Base-by-base conservation (phyloP, 2,797 vertebrate genomes). In the Rhadinocentrus ornatus region DNA sequence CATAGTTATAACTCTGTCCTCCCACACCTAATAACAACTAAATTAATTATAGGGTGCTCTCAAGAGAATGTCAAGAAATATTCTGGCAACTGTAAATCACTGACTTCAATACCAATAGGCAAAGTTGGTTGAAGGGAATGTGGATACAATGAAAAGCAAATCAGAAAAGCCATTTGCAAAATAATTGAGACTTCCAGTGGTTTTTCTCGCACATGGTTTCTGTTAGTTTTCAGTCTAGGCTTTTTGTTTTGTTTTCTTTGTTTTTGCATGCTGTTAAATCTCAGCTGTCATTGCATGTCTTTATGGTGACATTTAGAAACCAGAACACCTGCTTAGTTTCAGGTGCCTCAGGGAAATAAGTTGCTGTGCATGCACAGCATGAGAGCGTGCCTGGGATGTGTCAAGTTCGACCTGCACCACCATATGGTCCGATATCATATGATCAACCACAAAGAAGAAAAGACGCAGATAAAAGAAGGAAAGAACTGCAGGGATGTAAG, bases 331-430 rank as follows among this genome's bases (percentile, higher is more conserved):
- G 91, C 89, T 81, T 80, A 76, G 79, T 69, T 88, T 63, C 81
- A 71, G 77, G 75, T 80, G 79, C 86, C 86, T 77, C 22, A 22
- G 89, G 90, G 89, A 92, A 92, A 92, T 92, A 92, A 90, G 77
- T 84, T 88, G 73, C 83, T 70, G 73, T 53, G 75, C 80, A 80
- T 76, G 74, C 77, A 63, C 85, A 83, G 85, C 79, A 55, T 52
- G 81, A 79, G 76, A 81, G 82, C 18, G 20, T 85, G 87, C 73
- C 88, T 87, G 83, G 80, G 79, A 84, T 82, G 82, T 88, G 81
- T 90, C 90, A 85, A 71, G 65, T 77, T 80, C 86, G 88, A 83
- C 78, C 84, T 85, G 85, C 86, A 60, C 64, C 48, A 18, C 87
- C 92, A 91, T 92, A 91, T 90, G 91, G 84, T 74, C 64, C 6